A percentile compares a stretch with the other conserved stretches of the same genome.
Conservation (phyloP, 1,140 invertebrate species). For the Cardiocondyla obscurior region DNA sequence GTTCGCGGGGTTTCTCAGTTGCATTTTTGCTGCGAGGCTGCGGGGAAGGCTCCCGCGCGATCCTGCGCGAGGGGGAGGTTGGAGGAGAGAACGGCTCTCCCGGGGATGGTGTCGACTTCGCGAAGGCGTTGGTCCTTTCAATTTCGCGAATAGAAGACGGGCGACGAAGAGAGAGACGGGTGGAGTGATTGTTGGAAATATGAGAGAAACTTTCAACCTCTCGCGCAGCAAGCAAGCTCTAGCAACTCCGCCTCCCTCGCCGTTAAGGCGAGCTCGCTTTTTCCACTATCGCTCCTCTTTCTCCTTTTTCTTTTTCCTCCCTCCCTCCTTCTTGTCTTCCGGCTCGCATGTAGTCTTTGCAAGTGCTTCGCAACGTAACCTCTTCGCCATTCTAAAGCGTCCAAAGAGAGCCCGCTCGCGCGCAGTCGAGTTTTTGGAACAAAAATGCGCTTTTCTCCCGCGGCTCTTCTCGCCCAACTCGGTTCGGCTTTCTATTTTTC, state of each 20-base stretch:
- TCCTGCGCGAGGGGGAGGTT: conserved; percentile 1
- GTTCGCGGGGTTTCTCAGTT: conserved; percentile 14
- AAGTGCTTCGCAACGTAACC: conserved; percentile 69
- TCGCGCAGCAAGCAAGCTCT: conserved; percentile 27
- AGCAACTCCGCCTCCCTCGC: conserved; percentile 29
- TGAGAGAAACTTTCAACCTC: conserved; percentile 70
- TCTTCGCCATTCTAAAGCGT: conserved; percentile 68
- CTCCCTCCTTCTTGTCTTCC: conserved; percentile 2
- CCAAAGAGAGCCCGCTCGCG: conserved; percentile 56
- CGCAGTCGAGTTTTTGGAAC: conserved; percentile 60
- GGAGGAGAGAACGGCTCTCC: conserved; percentile 18
- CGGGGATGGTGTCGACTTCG: conserved; percentile 46
- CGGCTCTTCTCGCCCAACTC: neutral
- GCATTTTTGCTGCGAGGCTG: conserved; percentile 23
- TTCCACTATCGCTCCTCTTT: neutral
- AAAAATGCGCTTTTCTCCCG: conserved; percentile 66
- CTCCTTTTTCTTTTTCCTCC: neutral
- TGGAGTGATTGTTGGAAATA: conserved; percentile 68
- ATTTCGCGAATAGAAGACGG: conserved; percentile 58
- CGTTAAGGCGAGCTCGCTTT: conserved; percentile 63
- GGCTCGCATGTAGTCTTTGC: conserved; percentile 60
- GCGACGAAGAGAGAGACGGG: conserved; percentile 24
- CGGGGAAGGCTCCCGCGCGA: neutral
- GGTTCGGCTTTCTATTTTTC: conserved; percentile 6
- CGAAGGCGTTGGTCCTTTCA: conserved; percentile 66